These are phyloP conservation scores for Miltochrista miniata DNA, from an alignment of 2,888 invertebrate genomes.

Conservation along the genomic window DNA sequence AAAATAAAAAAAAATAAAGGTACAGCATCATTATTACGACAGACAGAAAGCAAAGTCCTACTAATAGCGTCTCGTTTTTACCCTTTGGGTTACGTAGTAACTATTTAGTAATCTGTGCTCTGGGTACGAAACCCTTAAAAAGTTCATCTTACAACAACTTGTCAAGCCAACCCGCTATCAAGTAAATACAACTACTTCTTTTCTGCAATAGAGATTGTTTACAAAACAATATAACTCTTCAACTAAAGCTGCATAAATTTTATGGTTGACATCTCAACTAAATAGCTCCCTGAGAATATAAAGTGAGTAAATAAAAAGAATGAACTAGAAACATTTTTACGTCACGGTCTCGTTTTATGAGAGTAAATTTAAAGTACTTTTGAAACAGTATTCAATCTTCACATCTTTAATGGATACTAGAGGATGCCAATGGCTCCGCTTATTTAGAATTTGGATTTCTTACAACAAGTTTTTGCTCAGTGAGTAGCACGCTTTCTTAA, in stretches of 20 bases:
- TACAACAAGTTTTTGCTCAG: too few relatives aligned
- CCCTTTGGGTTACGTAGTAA: too few relatives aligned
- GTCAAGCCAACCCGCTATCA: conserved; percentile 5
- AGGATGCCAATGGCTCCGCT: not conserved
- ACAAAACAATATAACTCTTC: conserved; percentile 25
- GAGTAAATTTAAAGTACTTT: conserved; percentile 17
- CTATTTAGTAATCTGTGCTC: too few relatives aligned
- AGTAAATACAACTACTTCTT: conserved; percentile 18
- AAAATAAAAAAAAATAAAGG: too few relatives aligned
- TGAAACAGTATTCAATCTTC: conserved; percentile 17
- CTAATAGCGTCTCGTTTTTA: too few relatives aligned
- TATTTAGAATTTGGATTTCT: too few relatives aligned
- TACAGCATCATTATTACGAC: too few relatives aligned
- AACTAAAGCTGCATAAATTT: conserved; percentile 27
- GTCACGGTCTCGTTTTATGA: conserved; percentile 17
- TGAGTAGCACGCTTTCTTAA: too few relatives aligned
- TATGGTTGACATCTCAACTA: conserved; percentile 22
- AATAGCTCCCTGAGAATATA: conserved; percentile 20
- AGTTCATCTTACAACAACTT: conserved; percentile 1
- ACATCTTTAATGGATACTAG: conserved; percentile 6
- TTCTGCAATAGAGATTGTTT: conserved; percentile 25
- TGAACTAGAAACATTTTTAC: conserved; percentile 20
- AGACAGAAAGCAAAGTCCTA: too few relatives aligned
- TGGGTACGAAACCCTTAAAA: too few relatives aligned
- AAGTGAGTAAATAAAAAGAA: conserved; percentile 25